A percentile compares a stretch with the other conserved stretches of the same genome.
Evolutionary conservation across 2,888 invertebrate species (phyloP).

Genomic region (Drymonia ruficornis): DNA sequence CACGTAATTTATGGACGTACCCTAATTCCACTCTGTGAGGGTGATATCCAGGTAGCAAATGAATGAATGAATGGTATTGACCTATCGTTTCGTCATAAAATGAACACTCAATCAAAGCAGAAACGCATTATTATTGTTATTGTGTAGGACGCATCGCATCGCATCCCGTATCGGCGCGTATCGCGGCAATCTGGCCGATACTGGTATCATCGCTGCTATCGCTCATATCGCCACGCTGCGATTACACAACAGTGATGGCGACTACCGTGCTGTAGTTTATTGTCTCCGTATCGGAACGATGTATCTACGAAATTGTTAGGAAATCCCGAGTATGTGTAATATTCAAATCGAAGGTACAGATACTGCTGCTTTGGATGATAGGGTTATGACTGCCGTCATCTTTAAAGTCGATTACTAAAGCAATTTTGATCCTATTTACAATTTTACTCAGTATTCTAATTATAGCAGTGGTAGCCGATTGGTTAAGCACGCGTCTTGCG

Average conservation of each 20-base stretch:
- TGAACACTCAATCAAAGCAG: not conserved
- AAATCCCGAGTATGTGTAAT: constrained; percentile 20
- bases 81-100: not conserved
- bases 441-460: too few relatives aligned
- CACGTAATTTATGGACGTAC: too few relatives aligned
- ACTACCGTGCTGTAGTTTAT: constrained; percentile 34
- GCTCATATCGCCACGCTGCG: constrained; percentile 32
- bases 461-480: too few relatives aligned
- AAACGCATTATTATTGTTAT: constrained; percentile 22
- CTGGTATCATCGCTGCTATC: constrained; percentile 42
- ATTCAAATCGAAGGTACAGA: not conserved
- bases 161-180: constrained; percentile 7
- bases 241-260: constrained; percentile 37
- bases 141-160: not conserved
- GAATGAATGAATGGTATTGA: too few relatives aligned
- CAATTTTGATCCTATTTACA: too few relatives aligned
- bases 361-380: too few relatives aligned
- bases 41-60: too few relatives aligned
- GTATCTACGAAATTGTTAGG: constrained; percentile 32
- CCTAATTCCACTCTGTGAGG: too few relatives aligned
- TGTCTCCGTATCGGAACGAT: constrained; percentile 32
- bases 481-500: too few relatives aligned
- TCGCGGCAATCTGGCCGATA: constrained; percentile 32
- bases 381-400: too few relatives aligned
- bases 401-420: too few relatives aligned